These are phyloP conservation scores for Enteromius fasciolatus DNA, from an alignment of 2,797 vertebrate genomes.

Conservation along the genomic window DNA sequence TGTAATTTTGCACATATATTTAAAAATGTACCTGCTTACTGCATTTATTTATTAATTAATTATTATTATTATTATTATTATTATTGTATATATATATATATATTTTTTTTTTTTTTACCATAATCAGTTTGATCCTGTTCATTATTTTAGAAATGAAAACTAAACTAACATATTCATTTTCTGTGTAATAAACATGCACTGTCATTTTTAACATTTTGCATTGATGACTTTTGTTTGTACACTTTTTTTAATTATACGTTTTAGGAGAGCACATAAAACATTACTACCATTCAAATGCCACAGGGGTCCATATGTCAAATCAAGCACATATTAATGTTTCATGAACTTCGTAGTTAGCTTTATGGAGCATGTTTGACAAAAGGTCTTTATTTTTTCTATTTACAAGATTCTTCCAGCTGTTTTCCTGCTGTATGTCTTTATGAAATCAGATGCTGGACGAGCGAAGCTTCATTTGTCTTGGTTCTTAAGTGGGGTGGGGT, in stretches of 20 bases:
- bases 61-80: background rate
- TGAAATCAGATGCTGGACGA: slow-evolving; percentile 44
- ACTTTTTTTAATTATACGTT: background rate
- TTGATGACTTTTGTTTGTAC: background rate
- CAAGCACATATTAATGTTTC: background rate
- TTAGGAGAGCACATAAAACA: background rate
- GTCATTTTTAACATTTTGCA: background rate
- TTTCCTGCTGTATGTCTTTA: slow-evolving; percentile 23
- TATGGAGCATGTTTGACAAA: background rate
- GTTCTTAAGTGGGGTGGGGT: slow-evolving; percentile 54
- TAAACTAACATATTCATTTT: background rate
- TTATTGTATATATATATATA: no score
- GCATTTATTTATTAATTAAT: no score
- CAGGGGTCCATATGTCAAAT: background rate
- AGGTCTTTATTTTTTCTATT: slow-evolving; percentile 9
- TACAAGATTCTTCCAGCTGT: slow-evolving; percentile 39
- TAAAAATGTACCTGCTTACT: background rate
- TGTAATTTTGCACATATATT: background rate
- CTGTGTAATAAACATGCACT: background rate
- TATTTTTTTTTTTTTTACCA: background rate
- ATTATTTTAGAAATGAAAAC: background rate
- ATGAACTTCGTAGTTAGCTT: background rate
- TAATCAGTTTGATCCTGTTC: background rate
- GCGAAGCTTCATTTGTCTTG: slow-evolving; percentile 53
- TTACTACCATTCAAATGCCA: background rate